A percentile compares a stretch with the other conserved stretches of the same genome.
Evolutionary conservation across 2,797 vertebrate genomes (phyloP).

Genomic region (Arremon aurantiirostris): DNA sequence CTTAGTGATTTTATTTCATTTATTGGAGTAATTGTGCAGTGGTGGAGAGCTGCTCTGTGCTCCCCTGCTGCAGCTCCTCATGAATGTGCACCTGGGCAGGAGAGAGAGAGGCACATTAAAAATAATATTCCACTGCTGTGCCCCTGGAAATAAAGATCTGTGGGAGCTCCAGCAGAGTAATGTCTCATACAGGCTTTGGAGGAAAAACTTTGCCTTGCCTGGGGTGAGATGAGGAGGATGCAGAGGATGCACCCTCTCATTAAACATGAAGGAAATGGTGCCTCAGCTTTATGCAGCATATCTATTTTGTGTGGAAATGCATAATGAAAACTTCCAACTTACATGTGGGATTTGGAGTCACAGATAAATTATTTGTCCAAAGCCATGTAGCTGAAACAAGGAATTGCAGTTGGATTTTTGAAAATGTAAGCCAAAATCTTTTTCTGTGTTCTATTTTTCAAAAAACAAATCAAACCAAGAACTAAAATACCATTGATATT

Average conservation of each 20-base stretch:
- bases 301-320: neutral
- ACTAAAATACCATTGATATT: neutral
- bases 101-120: neutral
- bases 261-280: neutral
- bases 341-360: neutral
- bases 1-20: neutral
- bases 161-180: neutral
- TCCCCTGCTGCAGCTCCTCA: neutral
- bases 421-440: neutral
- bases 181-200: neutral
- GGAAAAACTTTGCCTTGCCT: rapidly evolving
- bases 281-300: neutral
- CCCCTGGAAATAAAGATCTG: neutral
- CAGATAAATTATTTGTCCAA: neutral
- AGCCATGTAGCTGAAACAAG: neutral
- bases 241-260: neutral
- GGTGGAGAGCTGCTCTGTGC: neutral
- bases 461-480: neutral
- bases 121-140: neutral
- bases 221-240: neutral
- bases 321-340: neutral
- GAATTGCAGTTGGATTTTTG: neutral
- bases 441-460: neutral
- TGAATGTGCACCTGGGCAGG: neutral
- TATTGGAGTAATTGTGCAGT: neutral